These are phyloP conservation scores for Nemurella pictetii DNA, from an alignment of 2,888 invertebrate genomes.

Conservation along the genomic window DNA sequence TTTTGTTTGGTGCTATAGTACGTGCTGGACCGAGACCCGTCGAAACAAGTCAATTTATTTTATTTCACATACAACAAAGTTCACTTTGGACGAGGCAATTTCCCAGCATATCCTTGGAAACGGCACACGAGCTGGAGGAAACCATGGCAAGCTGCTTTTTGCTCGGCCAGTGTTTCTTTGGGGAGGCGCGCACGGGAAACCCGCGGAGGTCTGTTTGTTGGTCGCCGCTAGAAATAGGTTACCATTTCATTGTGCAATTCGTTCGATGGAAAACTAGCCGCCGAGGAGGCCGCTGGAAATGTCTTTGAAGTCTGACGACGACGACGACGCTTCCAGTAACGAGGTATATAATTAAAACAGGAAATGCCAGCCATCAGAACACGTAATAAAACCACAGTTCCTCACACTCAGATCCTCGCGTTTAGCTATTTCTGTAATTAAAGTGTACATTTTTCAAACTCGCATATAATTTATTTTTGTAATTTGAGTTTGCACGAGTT, in stretches of 20 bases:
- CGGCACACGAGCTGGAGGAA: too few relatives aligned
- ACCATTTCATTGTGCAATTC: too few relatives aligned
- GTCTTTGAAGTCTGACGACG: neutral
- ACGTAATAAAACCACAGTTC: neutral
- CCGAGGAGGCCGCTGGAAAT: neutral
- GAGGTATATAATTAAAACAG: neutral
- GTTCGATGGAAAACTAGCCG: neutral
- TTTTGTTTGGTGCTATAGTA: neutral
- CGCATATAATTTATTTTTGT: neutral
- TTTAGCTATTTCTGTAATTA: neutral
- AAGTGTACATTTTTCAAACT: neutral
- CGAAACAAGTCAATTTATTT: too few relatives aligned
- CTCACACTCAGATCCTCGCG: neutral
- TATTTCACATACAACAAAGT: too few relatives aligned
- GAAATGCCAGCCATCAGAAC: neutral
- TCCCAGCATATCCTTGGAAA: too few relatives aligned
- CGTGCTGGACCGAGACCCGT: too few relatives aligned
- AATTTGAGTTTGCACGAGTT: neutral
- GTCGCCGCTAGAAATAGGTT: too few relatives aligned
- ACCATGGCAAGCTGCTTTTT: too few relatives aligned
- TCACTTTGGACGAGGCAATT: too few relatives aligned
- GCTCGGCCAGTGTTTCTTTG: too few relatives aligned
- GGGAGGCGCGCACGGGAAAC: too few relatives aligned
- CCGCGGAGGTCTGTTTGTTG: too few relatives aligned
- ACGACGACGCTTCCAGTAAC: neutral